A percentile compares a stretch with the other conserved stretches of the same genome.
These are phyloP conservation scores for Dermochelys coriacea DNA, from an alignment of 2,797 vertebrate genomes.

Conservation along the genomic window DNA sequence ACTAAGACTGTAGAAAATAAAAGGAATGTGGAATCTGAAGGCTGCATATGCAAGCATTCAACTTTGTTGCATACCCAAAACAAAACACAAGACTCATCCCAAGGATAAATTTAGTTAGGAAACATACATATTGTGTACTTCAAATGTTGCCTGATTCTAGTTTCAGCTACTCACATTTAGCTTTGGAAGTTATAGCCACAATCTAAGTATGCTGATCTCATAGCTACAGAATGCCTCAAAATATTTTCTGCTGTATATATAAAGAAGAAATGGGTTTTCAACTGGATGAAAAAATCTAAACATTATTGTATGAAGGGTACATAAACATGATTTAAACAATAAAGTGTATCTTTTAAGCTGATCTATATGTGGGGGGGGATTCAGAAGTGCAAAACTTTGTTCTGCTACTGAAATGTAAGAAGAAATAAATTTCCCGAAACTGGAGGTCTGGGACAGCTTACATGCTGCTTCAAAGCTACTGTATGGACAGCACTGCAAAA, in stretches of 20 bases:
- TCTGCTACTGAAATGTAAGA: neutral
- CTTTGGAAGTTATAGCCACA: neutral
- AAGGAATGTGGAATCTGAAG: neutral
- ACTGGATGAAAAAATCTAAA: fast-evolving
- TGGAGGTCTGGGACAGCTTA: fast-evolving
- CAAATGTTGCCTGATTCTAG: neutral
- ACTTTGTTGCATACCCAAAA: neutral
- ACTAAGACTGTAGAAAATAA: neutral
- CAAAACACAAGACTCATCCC: neutral
- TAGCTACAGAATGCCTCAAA: neutral
- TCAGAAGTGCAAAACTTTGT: neutral
- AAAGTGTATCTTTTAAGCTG: neutral
- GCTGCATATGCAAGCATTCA: neutral
- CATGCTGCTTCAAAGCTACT: neutral
- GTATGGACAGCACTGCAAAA: neutral
- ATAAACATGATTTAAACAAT: neutral
- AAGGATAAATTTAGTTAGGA: neutral
- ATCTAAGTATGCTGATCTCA: neutral
- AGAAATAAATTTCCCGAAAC: neutral
- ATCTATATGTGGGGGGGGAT: neutral
- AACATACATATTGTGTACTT: neutral
- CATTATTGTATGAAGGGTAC: neutral
- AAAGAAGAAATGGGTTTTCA: neutral
- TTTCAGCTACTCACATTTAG: neutral
- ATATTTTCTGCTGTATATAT: neutral